Evolutionary conservation across 2,113 vertebrate genomes (phyloP).

Genomic region (Apteryx mantelli): DNA sequence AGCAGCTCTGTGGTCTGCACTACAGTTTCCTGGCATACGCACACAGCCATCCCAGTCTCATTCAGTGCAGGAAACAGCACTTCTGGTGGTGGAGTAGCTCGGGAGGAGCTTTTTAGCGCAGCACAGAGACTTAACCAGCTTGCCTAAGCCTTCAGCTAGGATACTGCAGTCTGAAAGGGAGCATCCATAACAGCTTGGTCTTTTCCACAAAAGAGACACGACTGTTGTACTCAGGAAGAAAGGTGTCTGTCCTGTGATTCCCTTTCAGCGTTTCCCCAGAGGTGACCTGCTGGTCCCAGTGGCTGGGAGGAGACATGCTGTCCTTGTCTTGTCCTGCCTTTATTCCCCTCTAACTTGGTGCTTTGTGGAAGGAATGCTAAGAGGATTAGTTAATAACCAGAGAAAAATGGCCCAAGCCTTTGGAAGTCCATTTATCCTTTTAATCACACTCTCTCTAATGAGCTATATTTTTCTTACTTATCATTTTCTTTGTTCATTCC

Average conservation of each 20-base stretch:
- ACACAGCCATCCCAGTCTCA: no score
- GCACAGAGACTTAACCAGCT: not conserved
- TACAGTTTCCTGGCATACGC: not conserved
- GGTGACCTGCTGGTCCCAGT: not conserved
- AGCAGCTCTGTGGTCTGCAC: not conserved
- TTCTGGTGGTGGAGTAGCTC: no score
- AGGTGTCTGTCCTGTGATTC: not conserved
- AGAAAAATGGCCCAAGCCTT: conserved; percentile 29
- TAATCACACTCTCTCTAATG: conserved; percentile 53
- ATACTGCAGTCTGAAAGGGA: not conserved
- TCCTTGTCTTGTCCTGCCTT: not conserved
- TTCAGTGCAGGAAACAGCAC: no score
- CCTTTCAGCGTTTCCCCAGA: not conserved
- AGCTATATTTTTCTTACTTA: conserved; percentile 52
- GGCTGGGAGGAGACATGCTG: not conserved
- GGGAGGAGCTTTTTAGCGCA: no score
- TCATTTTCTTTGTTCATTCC: conserved; percentile 52
- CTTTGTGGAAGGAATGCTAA: not conserved
- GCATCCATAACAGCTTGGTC: not conserved
- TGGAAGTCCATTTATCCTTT: conserved; percentile 51
- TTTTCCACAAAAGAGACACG: not conserved
- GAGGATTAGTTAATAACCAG: conserved; percentile 7
- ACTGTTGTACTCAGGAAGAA: not conserved
- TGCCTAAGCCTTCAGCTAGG: not conserved
- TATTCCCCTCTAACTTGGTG: not conserved